Evolutionary conservation across 2,113 vertebrate genomes (phyloP), one percentile per base, ranked within the genome.

Genomic region (Brachirus orientalis): DNA sequence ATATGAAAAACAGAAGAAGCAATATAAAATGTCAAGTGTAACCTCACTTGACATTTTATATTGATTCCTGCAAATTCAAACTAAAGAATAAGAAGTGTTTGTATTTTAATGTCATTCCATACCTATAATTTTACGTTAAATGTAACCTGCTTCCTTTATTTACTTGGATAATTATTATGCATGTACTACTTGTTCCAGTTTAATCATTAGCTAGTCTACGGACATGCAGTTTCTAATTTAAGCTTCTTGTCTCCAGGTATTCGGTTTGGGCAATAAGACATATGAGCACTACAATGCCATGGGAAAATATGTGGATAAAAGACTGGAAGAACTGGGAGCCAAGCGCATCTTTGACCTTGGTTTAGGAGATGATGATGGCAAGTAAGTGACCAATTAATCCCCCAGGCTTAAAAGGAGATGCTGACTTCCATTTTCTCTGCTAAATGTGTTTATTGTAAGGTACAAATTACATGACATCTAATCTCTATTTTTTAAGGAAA

Each of bases 221-320:
- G 10, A 18, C 33, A 36, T 9, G 12, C n/a, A n/a, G n/a, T 36
- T 40, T 64, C 19, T 60, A 16, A 11, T 18, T 60, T 14, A 62
- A 33, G 10, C 0, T 16, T 16, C 78, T 18, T 78, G 4, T 18
- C 50, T 89, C 0, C 79, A 99, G 98, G 97, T 99, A 1, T 99
- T 99, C 79, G 95, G 94, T 19, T 91, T 99, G 53, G 98, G 98
- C 9, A 99, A 99, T 83, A 99, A 99, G 86, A 98, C 97, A 0
- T 99, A 99, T 0, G 98, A 99, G 74, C 97, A 99, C 88, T 99
- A 98, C 91, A 99, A 99, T 0, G 95, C 98, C 20, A 99, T 97
- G 96, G 98, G 95, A 2, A 98, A 96, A 59, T 99, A 96, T 0
- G 95, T 99, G 69, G 97, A 99, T 86, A 98, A 96, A 89, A 92